Conservation (phyloP, 2,888 invertebrate species). For the Opisthograptis luteolata region DNA sequence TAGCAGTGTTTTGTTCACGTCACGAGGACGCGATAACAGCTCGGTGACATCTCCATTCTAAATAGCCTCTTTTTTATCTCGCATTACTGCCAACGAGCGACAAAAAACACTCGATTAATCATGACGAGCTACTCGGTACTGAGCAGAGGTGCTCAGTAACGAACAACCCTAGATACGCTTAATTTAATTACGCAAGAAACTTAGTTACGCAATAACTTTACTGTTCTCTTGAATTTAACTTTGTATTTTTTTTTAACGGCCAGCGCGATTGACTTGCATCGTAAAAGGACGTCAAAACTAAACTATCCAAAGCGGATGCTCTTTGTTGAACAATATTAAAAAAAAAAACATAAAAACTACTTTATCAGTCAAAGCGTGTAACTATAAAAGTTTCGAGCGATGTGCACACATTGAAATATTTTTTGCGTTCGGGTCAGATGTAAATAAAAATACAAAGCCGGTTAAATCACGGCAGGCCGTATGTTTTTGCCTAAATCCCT, state of each 20-base stretch:
- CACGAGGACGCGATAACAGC: conserved; percentile 22
- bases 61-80: conserved; percentile 13
- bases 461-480: conserved; percentile 41
- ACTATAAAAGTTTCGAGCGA: conserved; percentile 19
- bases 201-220: not conserved
- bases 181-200: conserved; percentile 2
- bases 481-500: conserved; percentile 45
- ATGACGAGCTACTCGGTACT: conserved; percentile 5
- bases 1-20: conserved; percentile 56
- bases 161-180: no score
- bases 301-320: conserved; percentile 9
- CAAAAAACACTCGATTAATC: conserved; percentile 13
- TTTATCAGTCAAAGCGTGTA: conserved; percentile 18
- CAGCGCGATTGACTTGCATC: conserved; percentile 3
- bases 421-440: conserved; percentile 31
- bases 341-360: conserved; percentile 17
- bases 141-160: no score
- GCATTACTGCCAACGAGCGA: conserved; percentile 13
- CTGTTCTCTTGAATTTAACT: not conserved
- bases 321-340: conserved; percentile 10
- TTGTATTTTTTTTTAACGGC: not conserved
- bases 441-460: conserved; percentile 54
- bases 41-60: conserved; percentile 26
- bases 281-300: not conserved
- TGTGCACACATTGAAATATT: conserved; percentile 26